Evolutionary conservation across 2,888 invertebrate genomes (phyloP).

Genomic region (Falcaria lacertinaria): DNA sequence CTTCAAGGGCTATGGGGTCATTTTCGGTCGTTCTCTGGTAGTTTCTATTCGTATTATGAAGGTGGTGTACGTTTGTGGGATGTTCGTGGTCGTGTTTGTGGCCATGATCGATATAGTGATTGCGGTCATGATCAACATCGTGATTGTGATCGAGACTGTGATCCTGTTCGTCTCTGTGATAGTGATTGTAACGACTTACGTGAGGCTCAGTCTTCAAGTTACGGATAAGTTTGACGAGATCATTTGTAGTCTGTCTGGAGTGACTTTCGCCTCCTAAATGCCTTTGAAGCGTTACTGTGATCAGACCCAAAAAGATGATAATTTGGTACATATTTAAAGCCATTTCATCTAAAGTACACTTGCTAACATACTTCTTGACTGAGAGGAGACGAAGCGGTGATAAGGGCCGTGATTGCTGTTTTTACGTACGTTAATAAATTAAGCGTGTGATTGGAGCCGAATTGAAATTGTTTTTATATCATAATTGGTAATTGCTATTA

Average conservation of each 20-base stretch:
- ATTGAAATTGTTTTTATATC: background rate
- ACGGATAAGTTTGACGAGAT: conserved; percentile 3
- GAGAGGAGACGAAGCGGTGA: conserved; percentile 2
- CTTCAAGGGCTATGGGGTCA: background rate
- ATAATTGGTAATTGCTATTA: background rate
- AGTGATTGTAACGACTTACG: too few relatives aligned
- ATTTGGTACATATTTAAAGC: background rate
- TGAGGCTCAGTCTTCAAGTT: conserved; percentile 7
- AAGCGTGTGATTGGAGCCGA: conserved; percentile 21
- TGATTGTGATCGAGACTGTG: too few relatives aligned
- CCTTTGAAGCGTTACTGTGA: conserved; percentile 2
- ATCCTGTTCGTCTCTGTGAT: too few relatives aligned
- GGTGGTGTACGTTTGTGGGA: too few relatives aligned
- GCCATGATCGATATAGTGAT: too few relatives aligned
- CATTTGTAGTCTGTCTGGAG: background rate
- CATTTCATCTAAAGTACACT: background rate
- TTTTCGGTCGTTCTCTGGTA: background rate
- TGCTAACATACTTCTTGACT: background rate
- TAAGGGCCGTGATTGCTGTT: conserved; percentile 14
- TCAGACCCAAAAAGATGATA: background rate
- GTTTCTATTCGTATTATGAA: background rate
- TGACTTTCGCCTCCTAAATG: background rate
- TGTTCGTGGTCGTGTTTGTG: too few relatives aligned
- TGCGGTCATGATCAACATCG: too few relatives aligned
- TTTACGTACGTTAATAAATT: conserved; percentile 15